phyloP scores from a whole-genome alignment of 53 echinoderm and acorn worm species.

The Glandiceps talaboti region DNA sequence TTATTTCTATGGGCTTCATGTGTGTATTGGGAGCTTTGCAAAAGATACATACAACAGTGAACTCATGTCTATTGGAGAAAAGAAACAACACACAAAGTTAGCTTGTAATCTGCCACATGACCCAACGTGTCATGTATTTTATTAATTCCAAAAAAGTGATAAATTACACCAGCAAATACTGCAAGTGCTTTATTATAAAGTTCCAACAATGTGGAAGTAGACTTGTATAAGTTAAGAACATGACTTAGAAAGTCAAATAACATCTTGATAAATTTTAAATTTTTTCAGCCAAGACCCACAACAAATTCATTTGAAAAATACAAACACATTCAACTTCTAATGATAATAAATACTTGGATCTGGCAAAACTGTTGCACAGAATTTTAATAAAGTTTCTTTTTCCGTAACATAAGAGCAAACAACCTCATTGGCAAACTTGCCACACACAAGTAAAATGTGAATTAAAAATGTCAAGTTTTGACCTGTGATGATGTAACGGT shows the following conservation, averaged over 20 bases:
- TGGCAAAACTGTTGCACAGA: neutral
- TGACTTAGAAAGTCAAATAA: neutral
- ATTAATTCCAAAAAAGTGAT: neutral
- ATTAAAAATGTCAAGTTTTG: neutral
- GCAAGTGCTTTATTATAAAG: neutral
- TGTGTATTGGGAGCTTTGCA: too few species aligned
- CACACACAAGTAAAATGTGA: neutral
- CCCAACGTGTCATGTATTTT: neutral
- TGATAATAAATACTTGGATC: neutral
- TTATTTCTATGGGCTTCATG: too few species aligned
- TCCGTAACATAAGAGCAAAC: neutral
- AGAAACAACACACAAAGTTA: neutral
- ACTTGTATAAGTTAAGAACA: neutral
- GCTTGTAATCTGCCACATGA: neutral
- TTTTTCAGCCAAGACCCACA: neutral
- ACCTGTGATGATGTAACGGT: neutral
- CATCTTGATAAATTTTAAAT: neutral
- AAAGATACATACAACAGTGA: too few species aligned
- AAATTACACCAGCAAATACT: neutral
- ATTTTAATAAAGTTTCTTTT: neutral
- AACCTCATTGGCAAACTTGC: neutral
- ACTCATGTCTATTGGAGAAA: too few species aligned
- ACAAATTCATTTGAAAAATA: neutral
- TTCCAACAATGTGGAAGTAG: neutral
- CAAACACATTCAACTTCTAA: neutral